Percentiles rank a stretch among this genome's conserved stretches.
Evolutionary conservation across 2,113 vertebrate species (phyloP).

Genomic region (Pomatostomus ruficeps): DNA sequence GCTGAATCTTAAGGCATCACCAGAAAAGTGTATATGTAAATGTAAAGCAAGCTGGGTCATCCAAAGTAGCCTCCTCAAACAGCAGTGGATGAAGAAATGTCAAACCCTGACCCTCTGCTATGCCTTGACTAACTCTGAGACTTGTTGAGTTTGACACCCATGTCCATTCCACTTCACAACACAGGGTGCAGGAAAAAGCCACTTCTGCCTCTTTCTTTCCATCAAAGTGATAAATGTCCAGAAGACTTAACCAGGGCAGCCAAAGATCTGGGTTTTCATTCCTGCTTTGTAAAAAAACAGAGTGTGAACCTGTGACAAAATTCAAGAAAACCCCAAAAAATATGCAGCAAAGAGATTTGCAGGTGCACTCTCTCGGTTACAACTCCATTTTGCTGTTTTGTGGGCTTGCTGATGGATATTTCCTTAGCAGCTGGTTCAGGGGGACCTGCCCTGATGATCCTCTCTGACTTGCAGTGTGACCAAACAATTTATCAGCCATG

Average conservation of each 20-base stretch:
- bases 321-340: background rate
- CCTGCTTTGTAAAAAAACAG: background rate
- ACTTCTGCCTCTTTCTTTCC: background rate
- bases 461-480: slow-evolving; percentile 75
- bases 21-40: accelerated
- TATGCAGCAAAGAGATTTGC: background rate
- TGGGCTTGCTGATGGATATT: background rate
- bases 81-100: background rate
- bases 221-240: background rate
- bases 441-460: slow-evolving; percentile 71
- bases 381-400: background rate
- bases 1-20: no score
- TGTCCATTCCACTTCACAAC: background rate
- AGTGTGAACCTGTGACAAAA: background rate
- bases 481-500: slow-evolving; percentile 82
- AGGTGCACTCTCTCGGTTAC: background rate
- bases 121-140: background rate
- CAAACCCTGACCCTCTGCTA: background rate
- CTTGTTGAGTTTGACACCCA: background rate
- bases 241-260: background rate
- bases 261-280: background rate
- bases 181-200: background rate
- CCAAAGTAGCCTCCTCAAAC: background rate
- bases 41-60: background rate
- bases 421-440: background rate